Evolutionary conservation across 1,140 invertebrate species (phyloP).

Genomic region (Phortica variegata): DNA sequence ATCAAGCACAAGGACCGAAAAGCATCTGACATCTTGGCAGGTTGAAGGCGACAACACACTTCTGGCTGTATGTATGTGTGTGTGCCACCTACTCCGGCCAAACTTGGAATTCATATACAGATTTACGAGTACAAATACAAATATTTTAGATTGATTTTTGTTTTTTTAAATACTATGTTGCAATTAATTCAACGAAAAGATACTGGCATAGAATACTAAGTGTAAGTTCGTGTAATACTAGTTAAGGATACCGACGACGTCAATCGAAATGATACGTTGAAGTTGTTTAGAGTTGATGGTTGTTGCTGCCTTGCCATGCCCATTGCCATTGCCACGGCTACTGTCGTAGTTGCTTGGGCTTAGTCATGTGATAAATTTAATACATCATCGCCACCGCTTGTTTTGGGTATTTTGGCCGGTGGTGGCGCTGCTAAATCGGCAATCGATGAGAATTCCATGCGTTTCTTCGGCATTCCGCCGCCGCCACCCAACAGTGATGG

Average conservation of each 20-base stretch:
- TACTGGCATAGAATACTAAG: no score
- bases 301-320: slow-evolving; percentile 33
- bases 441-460: slow-evolving; percentile 55
- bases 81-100: no score
- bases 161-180: background rate
- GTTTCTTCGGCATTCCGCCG: slow-evolving; percentile 44
- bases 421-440: slow-evolving; percentile 54
- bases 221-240: no score
- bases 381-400: slow-evolving; percentile 62
- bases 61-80: no score
- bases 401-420: slow-evolving; percentile 60
- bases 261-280: slow-evolving; percentile 14
- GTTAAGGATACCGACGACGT: no score
- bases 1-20: no score
- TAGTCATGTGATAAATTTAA: slow-evolving; percentile 48
- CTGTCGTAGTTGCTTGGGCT: slow-evolving; percentile 3
- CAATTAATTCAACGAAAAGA: no score
- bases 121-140: no score
- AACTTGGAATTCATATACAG: no score
- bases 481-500: slow-evolving; percentile 23
- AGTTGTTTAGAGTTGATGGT: slow-evolving; percentile 26
- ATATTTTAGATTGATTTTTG: background rate
- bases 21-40: no score
- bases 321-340: slow-evolving; percentile 16
- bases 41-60: no score